These are phyloP conservation scores for Corvus cornix DNA, from an alignment of 2,113 vertebrate species.

Conservation along the genomic window DNA sequence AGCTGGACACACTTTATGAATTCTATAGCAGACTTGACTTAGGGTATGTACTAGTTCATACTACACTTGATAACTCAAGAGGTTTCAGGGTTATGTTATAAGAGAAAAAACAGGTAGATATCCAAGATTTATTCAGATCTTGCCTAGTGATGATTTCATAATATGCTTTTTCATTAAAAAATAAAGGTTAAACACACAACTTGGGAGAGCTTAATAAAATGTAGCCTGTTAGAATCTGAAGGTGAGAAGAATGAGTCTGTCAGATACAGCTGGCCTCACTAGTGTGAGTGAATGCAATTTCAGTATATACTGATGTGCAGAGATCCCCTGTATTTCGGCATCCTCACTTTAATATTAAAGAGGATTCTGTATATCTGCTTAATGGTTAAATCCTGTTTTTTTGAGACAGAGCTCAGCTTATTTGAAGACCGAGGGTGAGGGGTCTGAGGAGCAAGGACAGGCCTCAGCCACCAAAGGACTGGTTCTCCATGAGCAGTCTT, in stretches of 20 bases:
- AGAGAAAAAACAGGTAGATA: background rate
- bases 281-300: background rate
- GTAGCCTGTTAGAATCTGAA: background rate
- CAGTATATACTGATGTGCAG: background rate
- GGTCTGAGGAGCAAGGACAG: background rate
- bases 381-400: background rate
- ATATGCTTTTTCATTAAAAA: background rate
- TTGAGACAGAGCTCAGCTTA: background rate
- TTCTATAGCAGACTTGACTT: background rate
- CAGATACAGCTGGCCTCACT: background rate
- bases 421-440: background rate
- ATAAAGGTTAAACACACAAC: background rate
- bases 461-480: background rate
- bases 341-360: background rate
- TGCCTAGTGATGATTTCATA: background rate
- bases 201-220: background rate
- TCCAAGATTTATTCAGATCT: background rate
- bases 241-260: background rate
- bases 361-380: background rate
- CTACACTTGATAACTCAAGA: background rate
- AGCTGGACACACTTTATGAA: background rate
- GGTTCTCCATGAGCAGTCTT: background rate
- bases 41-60: background rate
- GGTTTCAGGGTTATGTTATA: background rate
- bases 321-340: fast-evolving